Base-by-base conservation (phyloP, 2,113 vertebrate species). In the Aspidoscelis tigris region DNA sequence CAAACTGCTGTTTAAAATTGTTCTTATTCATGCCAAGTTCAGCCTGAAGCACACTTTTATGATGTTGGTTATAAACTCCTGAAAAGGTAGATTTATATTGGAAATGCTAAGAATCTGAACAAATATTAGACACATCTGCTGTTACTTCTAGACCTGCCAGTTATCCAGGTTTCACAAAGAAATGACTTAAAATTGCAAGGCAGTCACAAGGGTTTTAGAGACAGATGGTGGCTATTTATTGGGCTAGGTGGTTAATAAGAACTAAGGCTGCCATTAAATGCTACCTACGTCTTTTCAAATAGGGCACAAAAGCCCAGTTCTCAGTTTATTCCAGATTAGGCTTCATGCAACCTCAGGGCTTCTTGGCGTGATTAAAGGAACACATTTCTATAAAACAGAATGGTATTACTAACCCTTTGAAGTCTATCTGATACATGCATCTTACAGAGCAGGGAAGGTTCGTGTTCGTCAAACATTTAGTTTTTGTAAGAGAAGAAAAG, bases 41-140 rank as follows among this genome's bases (percentile, higher is more conserved):
- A 82, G 39, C 70, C 80, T 82, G 77, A 72, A 78, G 68, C 69
- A 78, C 50, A 33, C 64, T 53, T 78, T 82, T 82, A 66, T 82
- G 69, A 20, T 80, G 61, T 76, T 80, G 22, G 76, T 82, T 78
- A 74, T 80, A 85, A 82, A 77, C 44, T 78, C 69, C 47, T 78
- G 74, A 78, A 78, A 83, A 68, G 43, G 14, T 78, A 53, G 47
- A 66, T 82, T 86, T 78, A 82, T 78, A 78, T 43, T 65, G 74
- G 80, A 86, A 86, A 78, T 82, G n/a, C 61, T 68, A 86, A 73
- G 33, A 82, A 78, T 72, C 58, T 47, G 9, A 77, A 78, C 68
- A 78, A 50, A 86, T 65, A 86, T 64, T 82, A 72, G 80, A 72
- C 69, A 82, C 72, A 73, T 53, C 85, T 78, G 80, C 44, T 78